These are phyloP conservation scores for Lycophotia porphyrea DNA, from an alignment of 2,888 invertebrate species.

Conservation along the genomic window DNA sequence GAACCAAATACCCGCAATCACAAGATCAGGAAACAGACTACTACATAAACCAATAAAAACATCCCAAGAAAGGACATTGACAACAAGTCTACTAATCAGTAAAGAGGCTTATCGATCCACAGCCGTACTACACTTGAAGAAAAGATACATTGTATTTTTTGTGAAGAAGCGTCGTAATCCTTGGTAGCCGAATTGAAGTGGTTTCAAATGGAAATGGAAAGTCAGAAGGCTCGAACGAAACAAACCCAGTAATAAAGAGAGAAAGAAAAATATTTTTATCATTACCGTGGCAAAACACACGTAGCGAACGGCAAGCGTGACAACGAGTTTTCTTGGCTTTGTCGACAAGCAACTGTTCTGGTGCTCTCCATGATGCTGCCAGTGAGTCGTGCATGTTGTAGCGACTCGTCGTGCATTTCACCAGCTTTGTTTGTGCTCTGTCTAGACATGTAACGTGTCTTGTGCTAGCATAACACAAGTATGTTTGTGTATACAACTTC, in stretches of 20 bases:
- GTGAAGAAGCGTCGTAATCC: conserved; percentile 45
- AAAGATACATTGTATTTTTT: conserved; percentile 59
- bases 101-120: conserved; percentile 35
- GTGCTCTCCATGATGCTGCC: not conserved
- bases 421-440: conserved; percentile 50
- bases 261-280: no score
- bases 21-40: not conserved
- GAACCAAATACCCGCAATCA: not conserved
- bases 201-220: not conserved
- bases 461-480: conserved; percentile 15
- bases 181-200: conserved; percentile 57
- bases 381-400: conserved; percentile 54
- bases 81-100: conserved; percentile 37
- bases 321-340: no score
- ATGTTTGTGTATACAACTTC: conserved; percentile 8
- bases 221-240: conserved; percentile 34
- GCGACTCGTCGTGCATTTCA: conserved; percentile 39
- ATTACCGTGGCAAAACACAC: no score
- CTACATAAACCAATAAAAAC: not conserved
- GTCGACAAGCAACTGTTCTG: conserved; percentile 15
- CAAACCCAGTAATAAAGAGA: not conserved
- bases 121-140: conserved; percentile 29
- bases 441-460: conserved; percentile 50
- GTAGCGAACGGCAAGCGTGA: no score
- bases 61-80: not conserved